Evolutionary conservation across 2,888 invertebrate genomes (phyloP).

Genomic region (Xestia sexstrigata): DNA sequence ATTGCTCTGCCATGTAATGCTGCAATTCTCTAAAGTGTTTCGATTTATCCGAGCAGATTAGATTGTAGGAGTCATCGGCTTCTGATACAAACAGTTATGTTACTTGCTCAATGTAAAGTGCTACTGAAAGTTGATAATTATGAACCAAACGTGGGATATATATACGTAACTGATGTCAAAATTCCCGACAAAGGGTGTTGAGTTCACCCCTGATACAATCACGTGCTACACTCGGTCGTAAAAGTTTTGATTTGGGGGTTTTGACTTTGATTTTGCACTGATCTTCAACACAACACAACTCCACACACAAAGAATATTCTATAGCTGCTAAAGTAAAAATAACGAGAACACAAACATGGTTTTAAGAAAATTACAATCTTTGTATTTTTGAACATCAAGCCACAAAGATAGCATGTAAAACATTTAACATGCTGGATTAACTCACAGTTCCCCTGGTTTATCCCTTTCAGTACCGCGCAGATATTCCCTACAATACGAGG

Average conservation of each 20-base stretch:
- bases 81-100: constrained; percentile 21
- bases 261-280: neutral
- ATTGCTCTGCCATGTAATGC: constrained; percentile 27
- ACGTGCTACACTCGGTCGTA: neutral
- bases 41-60: constrained; percentile 46
- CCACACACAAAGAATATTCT: constrained; percentile 8
- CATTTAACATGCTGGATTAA: neutral
- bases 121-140: constrained; percentile 29
- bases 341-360: neutral
- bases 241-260: neutral
- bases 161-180: neutral
- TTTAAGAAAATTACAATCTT: neutral
- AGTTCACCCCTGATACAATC: constrained; percentile 12
- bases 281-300: constrained; percentile 7
- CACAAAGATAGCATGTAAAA: neutral
- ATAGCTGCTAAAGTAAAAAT: neutral
- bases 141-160: constrained; percentile 1
- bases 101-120: constrained; percentile 2
- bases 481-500: constrained; percentile 36
- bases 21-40: constrained; percentile 47
- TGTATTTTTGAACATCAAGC: neutral
- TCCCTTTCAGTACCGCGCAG: constrained; percentile 22
- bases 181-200: constrained; percentile 1
- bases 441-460: constrained; percentile 1
- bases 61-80: constrained; percentile 30